A percentile compares a stretch with the other conserved stretches of the same genome.
These are phyloP conservation scores for Drosophila virilis DNA, from an alignment of 1,140 invertebrate species.

Conservation along the genomic window DNA sequence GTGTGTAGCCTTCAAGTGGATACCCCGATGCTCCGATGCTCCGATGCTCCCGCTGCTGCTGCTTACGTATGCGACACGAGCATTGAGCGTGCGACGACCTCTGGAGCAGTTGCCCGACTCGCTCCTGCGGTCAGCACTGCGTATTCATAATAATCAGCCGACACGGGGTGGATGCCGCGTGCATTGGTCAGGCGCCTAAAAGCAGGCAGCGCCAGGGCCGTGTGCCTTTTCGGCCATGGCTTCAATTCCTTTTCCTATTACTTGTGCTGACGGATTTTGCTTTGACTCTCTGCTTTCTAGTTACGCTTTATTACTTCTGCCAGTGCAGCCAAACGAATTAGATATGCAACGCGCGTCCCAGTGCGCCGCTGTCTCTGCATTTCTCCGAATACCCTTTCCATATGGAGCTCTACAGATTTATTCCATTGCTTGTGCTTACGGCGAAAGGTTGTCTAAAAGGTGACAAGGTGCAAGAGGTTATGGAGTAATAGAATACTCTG, in stretches of 20 bases:
- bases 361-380: constrained; percentile 37
- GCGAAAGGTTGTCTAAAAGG: no score
- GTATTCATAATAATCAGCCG: constrained; percentile 73
- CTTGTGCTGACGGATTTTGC: constrained; percentile 68
- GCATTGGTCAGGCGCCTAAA: constrained; percentile 7
- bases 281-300: constrained; percentile 54
- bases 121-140: constrained; percentile 56
- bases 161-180: background rate
- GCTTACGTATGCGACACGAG: constrained; percentile 70
- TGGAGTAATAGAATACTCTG: no score
- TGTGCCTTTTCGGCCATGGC: constrained; percentile 47
- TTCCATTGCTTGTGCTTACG: background rate
- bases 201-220: constrained; percentile 25
- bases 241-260: constrained; percentile 65
- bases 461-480: no score
- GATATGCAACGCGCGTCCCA: constrained; percentile 62
- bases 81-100: constrained; percentile 56
- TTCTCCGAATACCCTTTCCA: constrained; percentile 9
- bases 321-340: constrained; percentile 53
- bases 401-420: background rate
- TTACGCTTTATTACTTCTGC: constrained; percentile 72
- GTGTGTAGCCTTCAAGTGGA: constrained; percentile 49
- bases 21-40: background rate
- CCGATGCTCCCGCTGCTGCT: constrained; percentile 22
- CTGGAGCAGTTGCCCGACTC: constrained; percentile 5